Evolutionary conservation across 2,888 invertebrate species (phyloP), one percentile per base, ranked within the genome.

Genomic region (Mesochorus sp.): DNA sequence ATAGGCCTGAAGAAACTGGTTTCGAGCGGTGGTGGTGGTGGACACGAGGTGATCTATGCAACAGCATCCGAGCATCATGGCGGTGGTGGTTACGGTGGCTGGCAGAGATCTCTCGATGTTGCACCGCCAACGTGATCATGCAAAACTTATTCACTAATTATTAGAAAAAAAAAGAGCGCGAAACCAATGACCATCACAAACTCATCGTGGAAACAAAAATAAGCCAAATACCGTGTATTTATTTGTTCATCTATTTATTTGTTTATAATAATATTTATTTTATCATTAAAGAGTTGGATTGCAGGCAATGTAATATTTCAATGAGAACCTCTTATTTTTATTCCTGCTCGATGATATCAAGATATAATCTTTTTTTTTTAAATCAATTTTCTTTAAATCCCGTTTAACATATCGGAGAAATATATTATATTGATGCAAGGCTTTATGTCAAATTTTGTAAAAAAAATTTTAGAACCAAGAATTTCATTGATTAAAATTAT

Each of bases 1-100:
- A 93, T 94, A 84, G 94, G 94, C 70, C 88, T 95, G 85, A 95
- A 95, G 91, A 94, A 94, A 82, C 89, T 93, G 78, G 92, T 93
- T 42, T 92, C 92, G 6, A 89, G 91, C 8, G 92, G 93, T 34
- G 91, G 92, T 34, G 91, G 92, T 73, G 90, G 91, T 17, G 92
- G 92, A 10, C 93, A 93, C 76, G 93, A 92, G 80, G 92, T 94
- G 0, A 93, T 94, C 42, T 93, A 93, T 82, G 92, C 93, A 0
- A 92, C 92, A 1, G 90, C 91, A 17, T 88, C 92, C 2, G 90
- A 90, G 66, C 90, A 89, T 70, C 90, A 90, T 57, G 89, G 90
- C 17, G 89, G 89, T 53, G 88, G 89, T 1, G 86, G 88, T 37
- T 88, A 88, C 28, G 90, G 90, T 6, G 90, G 91, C 1, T 91